Evolutionary conservation across 1,140 invertebrate genomes (phyloP), one percentile per base, ranked within the genome.

Genomic region (Drosophila arawakana): DNA sequence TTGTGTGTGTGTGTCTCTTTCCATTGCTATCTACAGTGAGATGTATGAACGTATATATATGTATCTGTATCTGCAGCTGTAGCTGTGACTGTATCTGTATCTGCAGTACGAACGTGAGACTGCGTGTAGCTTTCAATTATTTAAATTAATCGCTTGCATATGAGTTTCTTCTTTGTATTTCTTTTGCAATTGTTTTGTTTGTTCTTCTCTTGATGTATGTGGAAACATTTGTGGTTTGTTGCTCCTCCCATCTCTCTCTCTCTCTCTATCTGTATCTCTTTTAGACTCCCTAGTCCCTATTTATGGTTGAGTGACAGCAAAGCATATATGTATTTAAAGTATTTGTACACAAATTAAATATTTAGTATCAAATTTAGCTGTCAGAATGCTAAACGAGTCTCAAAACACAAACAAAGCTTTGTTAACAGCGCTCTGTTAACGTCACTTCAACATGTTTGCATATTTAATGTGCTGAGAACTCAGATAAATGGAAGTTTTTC

Each of bases 81-180:
- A 34, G 15, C 13, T 30, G 25, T 30, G 25, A 30, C 47, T 69
- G 30, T 15, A 54, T 46, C 13, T 55, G 52, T 46, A 49, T 67
- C 41, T 60, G 58, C 30, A 18, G 7, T 25, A 37, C 44, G 18
- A 37, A 15, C 21, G 49, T 57, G 21, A 39, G 49, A 11, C 41
- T 55, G 50, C 37, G 61, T 65, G 41, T 65, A 55, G 21, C 69
- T 66, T 72, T 58, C 43, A 67, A 73, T 73, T 73, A 73, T 67
- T 73, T 73, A 59, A 67, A 73, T 67, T 67, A 73, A 73, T 67
- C 54, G 70, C 39, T 43, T 73, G 70, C 55, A 73, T 67, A 66
- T 67, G 55, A 46, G 10, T 62, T 15, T 52, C 18, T 55, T 39
- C 18, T 18, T 41, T n/a, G 30, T 2, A 11, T 21, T 49, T 21